Base-by-base conservation (phyloP, 2,888 invertebrate species). In the Drosophila engyochracea region DNA sequence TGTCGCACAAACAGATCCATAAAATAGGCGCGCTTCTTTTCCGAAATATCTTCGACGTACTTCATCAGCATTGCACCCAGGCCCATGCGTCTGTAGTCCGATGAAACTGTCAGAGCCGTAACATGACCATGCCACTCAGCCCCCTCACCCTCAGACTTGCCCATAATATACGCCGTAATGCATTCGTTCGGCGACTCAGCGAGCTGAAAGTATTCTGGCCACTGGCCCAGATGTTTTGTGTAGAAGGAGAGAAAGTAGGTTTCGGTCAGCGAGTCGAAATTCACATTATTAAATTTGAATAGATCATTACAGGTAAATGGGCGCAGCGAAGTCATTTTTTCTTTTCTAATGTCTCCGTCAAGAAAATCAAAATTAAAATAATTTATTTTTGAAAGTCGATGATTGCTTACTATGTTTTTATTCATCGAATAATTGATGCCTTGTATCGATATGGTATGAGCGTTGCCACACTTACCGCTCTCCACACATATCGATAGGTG, bases 131-230 rank as follows among this genome's bases (percentile, higher is more conserved):
- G 99, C 99, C 99, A 99, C 92, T 98, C 97, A 84, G 98, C 98
- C 59, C 97, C 96, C 82, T 96, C 96, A 0, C 99, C 99, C 94
- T 99, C 99, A 0, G 99, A 97, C 94, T 99, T 99, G 49, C 99
- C 99, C 99, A 99, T 99, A 63, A 99, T 99, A 93, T 99, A 99
- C 79, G 99, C 99, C 98, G 99, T 99, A 74, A 99, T 98, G 94
- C 98, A 97, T 5, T 98, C 99, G 93, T 96, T 97, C 4, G 99
- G 98, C 25, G 99, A 97, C 94, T 99, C 99, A 4, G 98, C 98
- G 25, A 93, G 97, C 95, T 98, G 98, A 93, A 99, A 99, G 93
- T 98, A 99, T 94, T 99, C 99, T 0, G 99, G 99, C 99, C 99
- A 99, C 92, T 98, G 98, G 16, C 98, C 98, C 92, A 99, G 94